A percentile compares a stretch with the other conserved stretches of the same genome.
phyloP scores from a whole-genome alignment of 2,797 vertebrate species.

The Novumbra hubbsi region DNA sequence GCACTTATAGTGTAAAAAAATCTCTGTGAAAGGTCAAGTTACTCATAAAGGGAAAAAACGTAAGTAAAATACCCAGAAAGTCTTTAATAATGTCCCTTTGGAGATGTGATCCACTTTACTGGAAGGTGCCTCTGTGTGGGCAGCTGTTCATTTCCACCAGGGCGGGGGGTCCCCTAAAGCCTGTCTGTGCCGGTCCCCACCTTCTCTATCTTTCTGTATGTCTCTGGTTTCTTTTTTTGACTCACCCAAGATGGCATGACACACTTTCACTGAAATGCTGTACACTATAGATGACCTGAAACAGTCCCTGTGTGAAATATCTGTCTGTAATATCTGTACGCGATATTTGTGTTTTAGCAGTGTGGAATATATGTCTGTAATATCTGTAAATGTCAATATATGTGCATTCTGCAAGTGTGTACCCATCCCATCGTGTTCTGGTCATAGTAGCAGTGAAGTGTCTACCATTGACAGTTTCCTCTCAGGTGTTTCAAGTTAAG shows the following conservation, averaged over 20 bases:
- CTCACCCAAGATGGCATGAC: not conserved
- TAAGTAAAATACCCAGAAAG: not conserved
- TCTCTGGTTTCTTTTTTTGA: not conserved
- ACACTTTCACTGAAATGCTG: not conserved
- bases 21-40: not conserved
- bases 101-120: not conserved
- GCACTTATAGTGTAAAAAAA: not conserved
- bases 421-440: too few species aligned
- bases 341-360: not conserved
- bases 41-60: not conserved
- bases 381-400: too few species aligned
- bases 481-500: not conserved
- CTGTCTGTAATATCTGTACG: not conserved
- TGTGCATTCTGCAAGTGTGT: too few species aligned
- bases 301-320: not conserved
- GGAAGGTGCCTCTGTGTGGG: slow-evolving; percentile 16
- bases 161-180: slow-evolving; percentile 41
- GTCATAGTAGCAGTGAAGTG: not conserved
- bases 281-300: slow-evolving; percentile 39
- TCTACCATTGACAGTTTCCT: too few species aligned
- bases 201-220: slow-evolving; percentile 35
- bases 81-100: not conserved
- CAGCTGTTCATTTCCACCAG: slow-evolving; percentile 62
- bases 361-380: too few species aligned
- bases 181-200: slow-evolving; percentile 60